Percentiles rank a stretch among this genome's conserved stretches.
Evolutionary conservation across 2,888 invertebrate species (phyloP).

Genomic region (Tinea pellionella): DNA sequence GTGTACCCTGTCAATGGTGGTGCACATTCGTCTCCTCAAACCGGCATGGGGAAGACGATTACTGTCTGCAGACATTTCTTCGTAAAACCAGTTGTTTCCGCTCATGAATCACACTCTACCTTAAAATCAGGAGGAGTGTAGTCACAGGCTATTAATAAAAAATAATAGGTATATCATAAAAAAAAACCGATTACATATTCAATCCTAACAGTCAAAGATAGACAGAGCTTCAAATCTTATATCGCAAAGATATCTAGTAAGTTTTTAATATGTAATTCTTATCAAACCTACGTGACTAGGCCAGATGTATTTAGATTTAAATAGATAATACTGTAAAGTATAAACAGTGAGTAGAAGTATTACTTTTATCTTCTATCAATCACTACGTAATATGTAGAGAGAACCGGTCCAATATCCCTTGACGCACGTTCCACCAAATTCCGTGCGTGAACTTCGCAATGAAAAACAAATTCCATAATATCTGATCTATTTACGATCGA

Average conservation of each 20-base stretch:
- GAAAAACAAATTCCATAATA: constrained; percentile 15
- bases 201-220: no score
- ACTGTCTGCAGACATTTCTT: no score
- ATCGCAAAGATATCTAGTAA: background rate
- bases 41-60: no score
- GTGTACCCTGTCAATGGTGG: no score
- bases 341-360: background rate
- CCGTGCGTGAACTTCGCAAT: constrained; percentile 5
- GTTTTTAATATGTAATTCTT: background rate
- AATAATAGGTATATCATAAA: no score
- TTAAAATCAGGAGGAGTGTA: no score
- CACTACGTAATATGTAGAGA: background rate
- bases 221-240: no score
- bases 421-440: constrained; percentile 8
- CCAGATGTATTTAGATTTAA: background rate
- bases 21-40: no score
- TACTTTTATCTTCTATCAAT: constrained; percentile 1
- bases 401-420: constrained; percentile 5
- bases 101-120: no score
- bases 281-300: background rate
- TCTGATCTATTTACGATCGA: constrained; percentile 37
- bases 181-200: no score
- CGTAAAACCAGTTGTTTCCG: no score
- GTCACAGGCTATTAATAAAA: no score
- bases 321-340: background rate